phyloP scores from a whole-genome alignment of 2,113 vertebrate genomes.

The Alethe castanea region DNA sequence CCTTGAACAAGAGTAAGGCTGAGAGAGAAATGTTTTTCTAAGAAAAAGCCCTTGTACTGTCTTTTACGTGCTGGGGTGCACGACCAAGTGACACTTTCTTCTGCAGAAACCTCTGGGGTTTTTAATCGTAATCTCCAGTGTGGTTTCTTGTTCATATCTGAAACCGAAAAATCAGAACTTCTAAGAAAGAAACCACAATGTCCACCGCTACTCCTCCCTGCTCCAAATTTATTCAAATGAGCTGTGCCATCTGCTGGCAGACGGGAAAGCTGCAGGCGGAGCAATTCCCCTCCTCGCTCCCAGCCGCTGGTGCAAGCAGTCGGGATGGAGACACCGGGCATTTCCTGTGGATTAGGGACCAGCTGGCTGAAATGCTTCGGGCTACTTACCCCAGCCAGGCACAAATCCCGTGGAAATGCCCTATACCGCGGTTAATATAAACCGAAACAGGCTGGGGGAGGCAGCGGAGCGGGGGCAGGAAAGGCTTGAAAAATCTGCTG shows the following conservation, averaged over 20 bases:
- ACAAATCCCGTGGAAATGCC: slow-evolving; percentile 56
- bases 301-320: neutral
- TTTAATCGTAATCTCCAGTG: neutral
- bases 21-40: neutral
- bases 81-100: neutral
- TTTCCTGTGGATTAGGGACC: slow-evolving; percentile 63
- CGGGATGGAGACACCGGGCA: slow-evolving; percentile 32
- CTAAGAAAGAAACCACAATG: slow-evolving; percentile 5
- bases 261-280: neutral
- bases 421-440: neutral
- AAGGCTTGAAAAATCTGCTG: neutral
- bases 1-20: neutral
- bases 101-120: neutral
- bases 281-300: neutral
- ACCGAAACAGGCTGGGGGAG: neutral
- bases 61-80: accelerated
- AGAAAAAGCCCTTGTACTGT: neutral
- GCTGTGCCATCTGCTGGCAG: slow-evolving; percentile 67
- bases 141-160: neutral
- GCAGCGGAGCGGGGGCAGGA: neutral
- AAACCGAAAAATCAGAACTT: slow-evolving; percentile 29
- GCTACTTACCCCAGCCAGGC: slow-evolving; percentile 41
- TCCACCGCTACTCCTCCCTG: neutral
- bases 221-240: slow-evolving; percentile 21
- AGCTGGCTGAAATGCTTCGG: slow-evolving; percentile 23